A percentile compares a stretch with the other conserved stretches of the same genome.
phyloP scores from a whole-genome alignment of 1,140 invertebrate species.

The Rhopalosiphum maidis region DNA sequence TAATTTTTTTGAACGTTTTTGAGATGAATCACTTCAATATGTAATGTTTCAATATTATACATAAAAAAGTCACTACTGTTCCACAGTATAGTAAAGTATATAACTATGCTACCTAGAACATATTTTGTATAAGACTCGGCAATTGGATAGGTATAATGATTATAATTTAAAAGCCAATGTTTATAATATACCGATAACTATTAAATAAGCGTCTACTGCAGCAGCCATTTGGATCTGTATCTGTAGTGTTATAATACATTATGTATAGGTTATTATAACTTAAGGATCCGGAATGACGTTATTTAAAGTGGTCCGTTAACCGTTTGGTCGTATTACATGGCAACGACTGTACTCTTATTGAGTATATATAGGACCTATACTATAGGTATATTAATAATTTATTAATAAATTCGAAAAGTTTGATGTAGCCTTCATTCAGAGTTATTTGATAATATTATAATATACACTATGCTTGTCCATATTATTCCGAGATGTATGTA shows the following conservation, averaged over 20 bases:
- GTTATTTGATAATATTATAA: not conserved
- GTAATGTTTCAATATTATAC: not conserved
- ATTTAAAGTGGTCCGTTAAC: not conserved
- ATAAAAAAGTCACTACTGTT: not conserved
- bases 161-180: not conserved
- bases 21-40: not conserved
- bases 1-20: not conserved
- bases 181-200: not conserved
- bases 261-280: not conserved
- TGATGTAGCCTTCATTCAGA: not conserved
- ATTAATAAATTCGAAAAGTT: constrained; percentile 32
- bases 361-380: no score
- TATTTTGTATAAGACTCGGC: not conserved
- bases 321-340: not conserved
- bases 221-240: not conserved
- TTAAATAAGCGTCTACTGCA: not conserved
- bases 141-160: not conserved
- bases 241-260: not conserved
- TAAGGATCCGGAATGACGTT: not conserved
- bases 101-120: not conserved
- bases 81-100: no score
- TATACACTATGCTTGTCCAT: not conserved
- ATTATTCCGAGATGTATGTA: not conserved
- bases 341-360: not conserved
- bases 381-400: not conserved